These are phyloP conservation scores for Galeopterus variegatus DNA, from an alignment of 2,113 vertebrate species.

Conservation along the genomic window DNA sequence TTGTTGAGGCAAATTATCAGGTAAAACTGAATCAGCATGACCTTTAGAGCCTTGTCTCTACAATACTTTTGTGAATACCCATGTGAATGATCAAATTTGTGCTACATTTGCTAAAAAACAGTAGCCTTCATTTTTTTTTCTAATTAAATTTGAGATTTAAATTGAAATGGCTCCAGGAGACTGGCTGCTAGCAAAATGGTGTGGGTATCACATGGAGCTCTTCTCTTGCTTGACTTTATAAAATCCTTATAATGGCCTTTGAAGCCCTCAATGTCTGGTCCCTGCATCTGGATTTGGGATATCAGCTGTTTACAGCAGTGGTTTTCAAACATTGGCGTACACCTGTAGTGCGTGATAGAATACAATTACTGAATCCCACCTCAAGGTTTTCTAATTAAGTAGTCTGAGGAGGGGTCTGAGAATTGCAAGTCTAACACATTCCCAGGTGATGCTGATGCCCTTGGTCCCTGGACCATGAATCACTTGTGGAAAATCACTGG, in stretches of 20 bases:
- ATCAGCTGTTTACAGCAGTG: neutral
- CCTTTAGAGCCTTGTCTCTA: neutral
- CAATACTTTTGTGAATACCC: neutral
- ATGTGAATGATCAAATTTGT: neutral
- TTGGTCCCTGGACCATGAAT: neutral
- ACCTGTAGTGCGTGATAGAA: neutral
- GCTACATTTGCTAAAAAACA: neutral
- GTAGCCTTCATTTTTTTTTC: neutral
- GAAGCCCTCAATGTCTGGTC: neutral
- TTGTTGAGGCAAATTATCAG: neutral
- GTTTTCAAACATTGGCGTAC: neutral
- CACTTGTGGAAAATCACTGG: neutral
- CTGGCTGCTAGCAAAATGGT: neutral
- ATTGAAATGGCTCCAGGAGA: neutral
- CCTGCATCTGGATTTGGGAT: neutral
- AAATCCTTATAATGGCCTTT: neutral
- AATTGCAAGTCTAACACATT: neutral
- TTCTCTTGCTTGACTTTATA: neutral
- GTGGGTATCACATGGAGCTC: neutral
- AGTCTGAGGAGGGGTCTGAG: neutral
- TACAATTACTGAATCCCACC: neutral
- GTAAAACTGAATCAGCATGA: neutral
- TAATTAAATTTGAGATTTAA: slow-evolving; percentile 18
- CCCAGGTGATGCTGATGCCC: neutral
- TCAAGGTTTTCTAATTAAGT: neutral